Evolutionary conservation across 1,140 invertebrate genomes (phyloP), one percentile per base, ranked within the genome.

Genomic region (Nasonia giraulti): DNA sequence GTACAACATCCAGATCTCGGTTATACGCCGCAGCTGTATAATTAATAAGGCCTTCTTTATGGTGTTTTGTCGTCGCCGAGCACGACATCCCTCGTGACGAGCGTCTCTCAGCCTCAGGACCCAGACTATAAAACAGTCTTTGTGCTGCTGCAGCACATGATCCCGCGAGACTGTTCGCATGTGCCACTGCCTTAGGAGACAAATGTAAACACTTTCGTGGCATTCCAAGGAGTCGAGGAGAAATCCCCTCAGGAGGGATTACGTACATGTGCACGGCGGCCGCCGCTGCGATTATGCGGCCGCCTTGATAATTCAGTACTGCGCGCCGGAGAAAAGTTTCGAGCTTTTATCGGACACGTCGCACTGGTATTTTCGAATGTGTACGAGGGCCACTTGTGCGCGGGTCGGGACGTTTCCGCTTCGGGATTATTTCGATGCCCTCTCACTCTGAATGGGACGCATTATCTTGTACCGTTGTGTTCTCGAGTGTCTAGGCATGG

Each of bases 41-140:
- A 91, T 92, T 89, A 92, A 93, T 91, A 93, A 93, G 89, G 91
- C 89, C 44, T 82, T 68, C 92, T 90, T 93, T 93, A 90, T 92
- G 86, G 86, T 87, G 89, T 90, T 92, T 92, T 92, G 92, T 93
- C 92, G 89, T 89, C 88, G 86, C 44, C 69, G 8, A 85, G 79
- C 87, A 90, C 90, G 90, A 90, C 89, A 90, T 86, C 89, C 89
- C 87, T 87, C 89, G 87, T 90, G 89, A 90, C 88, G 88, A 90
- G 89, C 37, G 11, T 33, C 14, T 55, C 23, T 27, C 37, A 50
- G 20, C 37, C 66, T 87, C 87, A 90, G 88, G 89, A 92, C 91
- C 91, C 89, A 90, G 91, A 93, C 91, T 92, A 93, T 92, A 93
- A 92, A 92, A 92, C 91, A 87, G 86, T 89, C 92, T 92, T 93